Percentiles rank a stretch among this genome's conserved stretches.
Conservation (phyloP, 2,888 invertebrate species). For the Tenodera sinensis region DNA sequence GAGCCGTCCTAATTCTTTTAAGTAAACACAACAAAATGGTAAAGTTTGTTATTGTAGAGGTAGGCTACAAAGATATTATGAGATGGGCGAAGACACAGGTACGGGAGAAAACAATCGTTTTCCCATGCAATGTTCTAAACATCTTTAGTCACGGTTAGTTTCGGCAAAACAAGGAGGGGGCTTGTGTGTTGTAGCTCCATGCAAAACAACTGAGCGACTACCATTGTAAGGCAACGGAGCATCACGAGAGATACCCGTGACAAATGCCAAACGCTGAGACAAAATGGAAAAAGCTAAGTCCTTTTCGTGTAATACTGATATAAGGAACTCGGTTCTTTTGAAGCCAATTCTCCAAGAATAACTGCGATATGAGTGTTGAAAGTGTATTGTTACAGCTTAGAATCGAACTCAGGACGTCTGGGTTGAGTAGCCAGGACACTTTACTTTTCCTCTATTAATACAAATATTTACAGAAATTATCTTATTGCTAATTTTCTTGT, state of each 20-base stretch:
- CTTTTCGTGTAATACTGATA: neutral
- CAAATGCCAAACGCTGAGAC: neutral
- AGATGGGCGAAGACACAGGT: too few relatives aligned
- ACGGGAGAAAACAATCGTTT: neutral
- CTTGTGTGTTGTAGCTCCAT: neutral
- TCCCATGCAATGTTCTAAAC: constrained; percentile 14
- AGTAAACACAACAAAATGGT: too few relatives aligned
- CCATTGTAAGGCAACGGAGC: constrained; percentile 2
- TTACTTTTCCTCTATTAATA: too few relatives aligned
- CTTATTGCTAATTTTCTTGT: too few relatives aligned
- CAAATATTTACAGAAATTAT: too few relatives aligned
- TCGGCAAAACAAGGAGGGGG: neutral
- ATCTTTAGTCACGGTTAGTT: constrained; percentile 15
- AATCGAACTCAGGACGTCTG: too few relatives aligned
- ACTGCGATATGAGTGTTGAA: too few relatives aligned
- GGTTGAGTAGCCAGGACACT: too few relatives aligned
- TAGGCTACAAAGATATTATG: neutral
- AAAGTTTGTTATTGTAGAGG: neutral
- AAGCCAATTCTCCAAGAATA: too few relatives aligned
- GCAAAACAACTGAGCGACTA: constrained; percentile 4
- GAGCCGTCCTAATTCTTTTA: too few relatives aligned
- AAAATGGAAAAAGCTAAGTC: neutral
- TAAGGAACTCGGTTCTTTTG: neutral
- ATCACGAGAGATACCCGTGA: constrained; percentile 4
- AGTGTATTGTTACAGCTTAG: too few relatives aligned